phyloP scores from a whole-genome alignment of 2,113 vertebrate genomes.

The Cryptotis parvus region DNA sequence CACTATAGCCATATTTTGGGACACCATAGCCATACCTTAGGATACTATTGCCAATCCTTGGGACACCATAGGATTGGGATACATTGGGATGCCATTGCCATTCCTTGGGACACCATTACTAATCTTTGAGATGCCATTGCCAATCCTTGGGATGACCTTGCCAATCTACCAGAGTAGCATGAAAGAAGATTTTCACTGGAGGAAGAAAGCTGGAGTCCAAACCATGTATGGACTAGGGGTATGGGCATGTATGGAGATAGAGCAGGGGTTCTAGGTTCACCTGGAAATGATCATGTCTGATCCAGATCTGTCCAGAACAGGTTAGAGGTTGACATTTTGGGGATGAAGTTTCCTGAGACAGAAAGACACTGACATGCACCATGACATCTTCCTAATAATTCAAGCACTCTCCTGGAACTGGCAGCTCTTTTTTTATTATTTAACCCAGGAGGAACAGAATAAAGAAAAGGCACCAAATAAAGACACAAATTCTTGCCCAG shows the following conservation, averaged over 20 bases:
- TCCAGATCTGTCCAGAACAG: background rate
- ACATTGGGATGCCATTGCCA: no score
- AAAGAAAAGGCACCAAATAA: conserved; percentile 53
- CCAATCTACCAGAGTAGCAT: background rate
- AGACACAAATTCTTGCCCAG: conserved; percentile 3
- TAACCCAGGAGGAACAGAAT: background rate
- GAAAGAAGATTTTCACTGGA: background rate
- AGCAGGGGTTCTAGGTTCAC: background rate
- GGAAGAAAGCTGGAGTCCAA: background rate
- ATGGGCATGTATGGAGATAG: no score
- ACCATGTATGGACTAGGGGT: no score
- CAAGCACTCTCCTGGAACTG: background rate
- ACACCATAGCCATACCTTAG: no score
- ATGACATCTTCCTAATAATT: background rate
- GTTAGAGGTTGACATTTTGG: background rate
- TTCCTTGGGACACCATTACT: no score
- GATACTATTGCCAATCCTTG: no score
- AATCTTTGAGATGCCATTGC: no score
- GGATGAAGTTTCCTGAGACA: background rate
- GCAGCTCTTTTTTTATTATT: conserved; percentile 15
- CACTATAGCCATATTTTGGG: no score
- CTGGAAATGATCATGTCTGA: background rate
- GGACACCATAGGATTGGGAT: no score
- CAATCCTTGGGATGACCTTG: background rate
- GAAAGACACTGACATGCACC: background rate